Conservation (phyloP, 2,113 vertebrate species). For the Tyto alba region DNA sequence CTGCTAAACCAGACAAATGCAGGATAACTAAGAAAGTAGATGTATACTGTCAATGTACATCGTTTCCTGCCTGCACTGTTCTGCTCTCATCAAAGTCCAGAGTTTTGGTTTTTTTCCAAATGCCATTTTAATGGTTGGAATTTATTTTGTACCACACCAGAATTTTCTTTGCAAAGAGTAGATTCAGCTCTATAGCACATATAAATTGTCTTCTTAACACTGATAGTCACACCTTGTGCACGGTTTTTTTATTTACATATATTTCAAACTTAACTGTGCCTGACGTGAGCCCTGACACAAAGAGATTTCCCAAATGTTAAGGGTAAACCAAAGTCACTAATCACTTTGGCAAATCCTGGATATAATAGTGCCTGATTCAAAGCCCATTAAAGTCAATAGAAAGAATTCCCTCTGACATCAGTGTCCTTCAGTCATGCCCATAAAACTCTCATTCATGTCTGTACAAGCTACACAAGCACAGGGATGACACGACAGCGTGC, state of each 20-base stretch:
- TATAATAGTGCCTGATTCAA: neutral
- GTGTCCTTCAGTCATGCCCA: neutral
- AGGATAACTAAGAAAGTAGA: neutral
- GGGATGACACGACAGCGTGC: neutral
- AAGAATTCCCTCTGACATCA: neutral
- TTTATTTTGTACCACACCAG: neutral
- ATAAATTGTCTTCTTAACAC: neutral
- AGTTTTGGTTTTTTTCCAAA: neutral
- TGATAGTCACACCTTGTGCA: neutral
- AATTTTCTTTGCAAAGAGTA: neutral
- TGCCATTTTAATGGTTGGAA: neutral
- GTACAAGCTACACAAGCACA: neutral
- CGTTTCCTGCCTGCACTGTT: neutral
- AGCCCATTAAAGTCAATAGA: neutral
- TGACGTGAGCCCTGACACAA: neutral
- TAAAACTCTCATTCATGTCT: neutral
- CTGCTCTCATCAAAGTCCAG: neutral
- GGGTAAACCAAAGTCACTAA: neutral
- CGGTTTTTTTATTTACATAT: neutral
- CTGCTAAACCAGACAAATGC: neutral
- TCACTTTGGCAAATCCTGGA: neutral
- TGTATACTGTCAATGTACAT: fast-evolving
- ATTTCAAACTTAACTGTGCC: neutral
- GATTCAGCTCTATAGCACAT: neutral
- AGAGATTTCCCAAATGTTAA: neutral